Conservation (phyloP, 2,797 vertebrate species). For the Sebastes diploproa region DNA sequence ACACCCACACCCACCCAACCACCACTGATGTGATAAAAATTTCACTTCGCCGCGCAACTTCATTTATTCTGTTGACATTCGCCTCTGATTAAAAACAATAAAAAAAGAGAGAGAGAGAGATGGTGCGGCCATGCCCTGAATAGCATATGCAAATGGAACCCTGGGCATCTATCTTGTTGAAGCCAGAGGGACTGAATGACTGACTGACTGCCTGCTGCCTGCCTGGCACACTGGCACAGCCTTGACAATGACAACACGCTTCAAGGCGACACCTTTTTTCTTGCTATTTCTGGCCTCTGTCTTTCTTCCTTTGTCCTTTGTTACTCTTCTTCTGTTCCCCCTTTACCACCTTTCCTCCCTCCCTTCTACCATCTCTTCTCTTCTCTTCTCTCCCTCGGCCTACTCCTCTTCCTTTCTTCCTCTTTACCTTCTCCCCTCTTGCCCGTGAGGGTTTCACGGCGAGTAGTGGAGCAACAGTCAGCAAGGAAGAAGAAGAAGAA, state of each 20-base stretch:
- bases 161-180: constrained; percentile 96
- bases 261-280: constrained; percentile 86
- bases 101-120: constrained; percentile 91
- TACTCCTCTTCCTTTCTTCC: not conserved
- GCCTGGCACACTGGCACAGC: constrained; percentile 81
- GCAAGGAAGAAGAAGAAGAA: constrained; percentile 16
- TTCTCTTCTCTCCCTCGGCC: not conserved
- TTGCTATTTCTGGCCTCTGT: constrained; percentile 9
- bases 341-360: not conserved
- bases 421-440: constrained; percentile 15
- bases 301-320: constrained; percentile 19
- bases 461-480: constrained; percentile 18
- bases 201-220: constrained; percentile 69
- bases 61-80: constrained; percentile 99
- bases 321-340: not conserved
- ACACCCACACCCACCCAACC: constrained; percentile 50
- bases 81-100: constrained; percentile 99
- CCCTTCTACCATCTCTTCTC: not conserved
- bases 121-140: constrained; percentile 88
- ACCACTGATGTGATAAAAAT: constrained; percentile 98
- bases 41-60: constrained; percentile 99
- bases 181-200: constrained; percentile 93
- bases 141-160: constrained; percentile 99
- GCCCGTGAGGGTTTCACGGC: constrained; percentile 54
- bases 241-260: constrained; percentile 84